Evolutionary conservation across 2,113 vertebrate species (phyloP).

Genomic region (Chlamydotis undulata): DNA sequence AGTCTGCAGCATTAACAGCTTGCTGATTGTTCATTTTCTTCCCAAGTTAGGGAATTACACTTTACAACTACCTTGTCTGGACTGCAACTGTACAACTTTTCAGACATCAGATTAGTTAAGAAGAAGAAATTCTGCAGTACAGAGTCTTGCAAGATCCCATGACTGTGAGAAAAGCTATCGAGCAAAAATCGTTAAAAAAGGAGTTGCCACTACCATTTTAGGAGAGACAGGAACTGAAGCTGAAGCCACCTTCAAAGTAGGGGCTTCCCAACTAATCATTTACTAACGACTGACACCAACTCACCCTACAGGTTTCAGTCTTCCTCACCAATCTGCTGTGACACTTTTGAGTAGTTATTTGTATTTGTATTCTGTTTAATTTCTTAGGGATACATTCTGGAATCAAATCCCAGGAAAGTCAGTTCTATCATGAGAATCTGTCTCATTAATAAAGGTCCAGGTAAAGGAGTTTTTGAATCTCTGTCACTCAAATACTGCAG

Average conservation of each 20-base stretch:
- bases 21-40: not conserved
- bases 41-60: not conserved
- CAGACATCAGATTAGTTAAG: not conserved
- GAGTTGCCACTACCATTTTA: not conserved
- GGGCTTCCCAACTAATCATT: not conserved
- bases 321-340: not conserved
- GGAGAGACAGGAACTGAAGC: not conserved
- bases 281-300: not conserved
- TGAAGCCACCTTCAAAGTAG: not conserved
- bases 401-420: not conserved
- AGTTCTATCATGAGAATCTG: not conserved
- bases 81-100: fast-evolving
- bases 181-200: not conserved
- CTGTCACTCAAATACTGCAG: not conserved
- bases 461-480: not conserved
- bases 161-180: not conserved
- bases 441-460: not conserved
- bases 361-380: not conserved
- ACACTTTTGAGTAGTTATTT: not conserved
- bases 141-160: not conserved
- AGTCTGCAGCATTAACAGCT: not conserved
- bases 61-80: not conserved
- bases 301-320: not conserved
- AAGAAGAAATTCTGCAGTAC: not conserved
- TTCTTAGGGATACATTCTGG: not conserved